A percentile compares a stretch with the other conserved stretches of the same genome.
Conservation (phyloP, 2,113 vertebrate species). For the Rhinoptilus africanus region DNA sequence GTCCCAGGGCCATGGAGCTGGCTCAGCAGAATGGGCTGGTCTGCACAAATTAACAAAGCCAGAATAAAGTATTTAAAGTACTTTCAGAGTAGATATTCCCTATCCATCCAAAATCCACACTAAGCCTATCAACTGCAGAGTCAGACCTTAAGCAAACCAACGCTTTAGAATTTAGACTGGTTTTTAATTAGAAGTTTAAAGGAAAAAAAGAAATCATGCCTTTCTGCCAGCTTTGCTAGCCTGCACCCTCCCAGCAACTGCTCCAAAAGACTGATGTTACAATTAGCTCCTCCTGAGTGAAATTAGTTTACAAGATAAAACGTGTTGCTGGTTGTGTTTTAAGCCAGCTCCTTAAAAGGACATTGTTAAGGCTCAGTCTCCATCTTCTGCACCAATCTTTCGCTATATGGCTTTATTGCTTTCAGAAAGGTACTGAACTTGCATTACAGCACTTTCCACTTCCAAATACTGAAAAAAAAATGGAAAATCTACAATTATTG, state of each 20-base stretch:
- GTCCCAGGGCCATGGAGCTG: neutral
- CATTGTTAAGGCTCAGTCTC: neutral
- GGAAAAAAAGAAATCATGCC: neutral
- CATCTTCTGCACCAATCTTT: neutral
- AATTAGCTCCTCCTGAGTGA: neutral
- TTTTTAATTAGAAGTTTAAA: neutral
- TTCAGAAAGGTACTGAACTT: neutral
- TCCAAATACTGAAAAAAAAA: neutral
- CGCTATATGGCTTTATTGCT: neutral
- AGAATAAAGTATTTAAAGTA: neutral
- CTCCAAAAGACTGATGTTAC: neutral
- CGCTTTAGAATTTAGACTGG: neutral
- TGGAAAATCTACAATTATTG: neutral
- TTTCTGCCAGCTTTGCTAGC: neutral
- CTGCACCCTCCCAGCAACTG: neutral
- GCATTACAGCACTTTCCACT: neutral
- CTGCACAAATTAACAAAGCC: neutral
- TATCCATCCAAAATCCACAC: neutral
- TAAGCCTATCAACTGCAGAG: neutral
- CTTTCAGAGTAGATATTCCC: neutral
- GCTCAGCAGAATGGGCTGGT: neutral
- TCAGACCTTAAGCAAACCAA: neutral
- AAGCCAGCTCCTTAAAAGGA: neutral
- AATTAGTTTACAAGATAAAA: conserved; percentile 7
- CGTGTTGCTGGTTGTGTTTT: neutral